Percentiles rank a stretch among this genome's conserved stretches.
These are phyloP conservation scores for Orthonyx spaldingii DNA, from an alignment of 2,113 vertebrate genomes.

Conservation along the genomic window DNA sequence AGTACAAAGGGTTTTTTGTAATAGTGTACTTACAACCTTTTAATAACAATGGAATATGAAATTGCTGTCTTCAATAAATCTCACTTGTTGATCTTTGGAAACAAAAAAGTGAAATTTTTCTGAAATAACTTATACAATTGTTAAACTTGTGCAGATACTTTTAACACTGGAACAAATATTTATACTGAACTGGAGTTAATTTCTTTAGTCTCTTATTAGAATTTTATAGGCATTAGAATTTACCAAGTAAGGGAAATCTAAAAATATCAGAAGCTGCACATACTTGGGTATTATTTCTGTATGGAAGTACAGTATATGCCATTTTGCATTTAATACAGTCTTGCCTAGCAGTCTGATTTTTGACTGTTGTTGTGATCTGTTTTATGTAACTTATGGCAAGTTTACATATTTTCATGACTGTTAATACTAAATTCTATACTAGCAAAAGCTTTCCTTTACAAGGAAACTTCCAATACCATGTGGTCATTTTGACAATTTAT, in stretches of 20 bases:
- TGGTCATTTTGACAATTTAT: slow-evolving; percentile 2
- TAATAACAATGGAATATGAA: not conserved
- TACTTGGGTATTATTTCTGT: not conserved
- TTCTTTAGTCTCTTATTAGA: not conserved
- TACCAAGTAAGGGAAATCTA: not conserved
- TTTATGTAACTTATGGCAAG: slow-evolving; percentile 71
- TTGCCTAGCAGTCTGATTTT: slow-evolving; percentile 32
- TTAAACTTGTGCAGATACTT: not conserved
- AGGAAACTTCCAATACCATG: slow-evolving; percentile 44
- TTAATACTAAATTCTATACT: slow-evolving; percentile 59
- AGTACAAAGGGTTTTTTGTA: not conserved
- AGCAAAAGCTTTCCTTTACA: slow-evolving; percentile 51
- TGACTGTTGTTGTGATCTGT: slow-evolving; percentile 62
- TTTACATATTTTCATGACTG: slow-evolving; percentile 74
- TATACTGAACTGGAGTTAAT: not conserved
- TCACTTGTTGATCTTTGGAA: not conserved
- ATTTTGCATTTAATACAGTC: not conserved
- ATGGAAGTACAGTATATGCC: not conserved
- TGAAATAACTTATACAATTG: not conserved
- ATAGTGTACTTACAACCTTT: not conserved
- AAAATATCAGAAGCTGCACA: not conserved
- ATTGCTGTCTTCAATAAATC: not conserved
- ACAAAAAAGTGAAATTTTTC: not conserved
- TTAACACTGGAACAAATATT: not conserved
- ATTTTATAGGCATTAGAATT: not conserved